Base-by-base conservation (phyloP, 2,113 vertebrate genomes). In the Pygathrix nemaeus region DNA sequence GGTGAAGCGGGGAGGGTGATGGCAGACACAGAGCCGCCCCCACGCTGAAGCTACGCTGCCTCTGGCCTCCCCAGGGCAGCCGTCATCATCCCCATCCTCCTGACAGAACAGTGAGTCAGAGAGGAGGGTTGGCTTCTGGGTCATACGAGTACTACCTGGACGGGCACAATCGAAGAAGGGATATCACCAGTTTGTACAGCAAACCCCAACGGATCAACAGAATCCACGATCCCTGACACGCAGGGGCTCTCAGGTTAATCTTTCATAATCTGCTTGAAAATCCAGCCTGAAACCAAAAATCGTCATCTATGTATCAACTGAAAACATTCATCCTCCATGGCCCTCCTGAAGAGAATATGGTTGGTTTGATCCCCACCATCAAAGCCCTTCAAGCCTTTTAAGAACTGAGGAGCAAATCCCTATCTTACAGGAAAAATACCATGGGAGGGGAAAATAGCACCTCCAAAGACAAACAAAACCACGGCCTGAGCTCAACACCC, bases 231-330 rank as follows among this genome's bases (percentile, higher is more conserved):
- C 20, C 17, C 52, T 30, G 52, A 66, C 25, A 87, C 9, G 16
- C 8, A 12, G 43, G 25, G 45, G 14, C 5, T 52, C 17, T 17
- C 12, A 17, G 7, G n/a, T 95, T 82, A 32, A 73, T 55, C 38
- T 86, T 96, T 90, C 66, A 17, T 40, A 43, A 92, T 90, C 59
- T 80, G 59, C 48, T 88, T 80, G 32, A 95, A 88, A 97, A 88
- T 64, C 57, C 84, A 93, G 52, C 75, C 59, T 50, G 35, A 97
- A 85, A 48, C 10, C 76, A 81, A 92, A 57, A 76, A 84, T 81
- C 43, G 91, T 38, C 30, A 82, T 75, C 59, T 73, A 5, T 8
- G 4, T 8, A 75, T 78, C 35, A 10, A 73, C 92, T 40, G 76
- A 75, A 66, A 93, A 38, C n/a, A 8, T 32, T 45, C 50, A 88